These are phyloP conservation scores for Drosophila miranda DNA, from an alignment of 1,140 invertebrate genomes.

Conservation along the genomic window DNA sequence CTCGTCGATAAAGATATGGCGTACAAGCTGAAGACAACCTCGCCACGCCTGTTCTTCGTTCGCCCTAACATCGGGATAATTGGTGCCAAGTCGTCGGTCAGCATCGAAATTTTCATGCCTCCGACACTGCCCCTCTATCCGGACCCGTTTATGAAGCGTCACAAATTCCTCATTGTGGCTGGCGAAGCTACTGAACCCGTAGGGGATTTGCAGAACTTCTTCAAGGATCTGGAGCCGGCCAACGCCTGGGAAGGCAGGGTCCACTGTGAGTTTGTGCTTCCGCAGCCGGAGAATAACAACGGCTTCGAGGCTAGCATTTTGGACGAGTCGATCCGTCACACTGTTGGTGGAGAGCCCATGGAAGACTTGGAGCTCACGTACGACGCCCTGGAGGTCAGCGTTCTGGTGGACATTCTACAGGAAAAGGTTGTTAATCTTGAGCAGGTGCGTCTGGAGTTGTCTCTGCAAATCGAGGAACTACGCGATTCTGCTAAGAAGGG, in stretches of 20 bases:
- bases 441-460: too few relatives aligned
- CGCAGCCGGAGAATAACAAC: too few relatives aligned
- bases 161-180: conserved; percentile 56
- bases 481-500: too few relatives aligned
- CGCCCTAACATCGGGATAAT: conserved; percentile 58
- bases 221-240: conserved; percentile 17
- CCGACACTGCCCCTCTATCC: neutral
- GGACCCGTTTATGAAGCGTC: conserved; percentile 9
- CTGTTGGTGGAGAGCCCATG: neutral
- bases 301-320: too few relatives aligned
- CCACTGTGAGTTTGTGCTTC: conserved; percentile 28
- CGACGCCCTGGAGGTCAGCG: conserved; percentile 4
- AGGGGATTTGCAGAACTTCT: conserved; percentile 37
- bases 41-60: conserved; percentile 49
- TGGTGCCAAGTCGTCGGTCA: conserved; percentile 8
- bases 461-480: neutral
- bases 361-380: neutral
- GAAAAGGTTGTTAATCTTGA: too few relatives aligned
- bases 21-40: conserved; percentile 65
- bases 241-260: conserved; percentile 50
- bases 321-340: neutral
- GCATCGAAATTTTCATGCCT: conserved; percentile 52
- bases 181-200: neutral
- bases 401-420: neutral
- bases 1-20: conserved; percentile 22